Evolutionary conservation across 2,113 vertebrate genomes (phyloP).

Genomic region (Camelus bactrianus): DNA sequence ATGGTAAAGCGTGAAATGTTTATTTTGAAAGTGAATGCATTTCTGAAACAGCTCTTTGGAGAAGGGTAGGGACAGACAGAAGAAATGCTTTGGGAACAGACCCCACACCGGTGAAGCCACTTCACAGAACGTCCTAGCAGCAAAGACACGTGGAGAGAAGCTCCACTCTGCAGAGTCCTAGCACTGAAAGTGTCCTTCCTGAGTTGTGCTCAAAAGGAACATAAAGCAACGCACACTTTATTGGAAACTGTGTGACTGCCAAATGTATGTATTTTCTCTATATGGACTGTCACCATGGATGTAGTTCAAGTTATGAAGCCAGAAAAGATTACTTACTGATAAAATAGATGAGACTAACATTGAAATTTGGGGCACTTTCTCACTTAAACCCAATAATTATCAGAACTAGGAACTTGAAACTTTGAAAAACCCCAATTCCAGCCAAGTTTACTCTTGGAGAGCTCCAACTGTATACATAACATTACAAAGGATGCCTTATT

Average conservation of each 20-base stretch:
- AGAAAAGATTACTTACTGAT: neutral
- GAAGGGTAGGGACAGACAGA: neutral
- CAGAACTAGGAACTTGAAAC: neutral
- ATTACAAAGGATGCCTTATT: neutral
- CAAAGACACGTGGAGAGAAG: neutral
- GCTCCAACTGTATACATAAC: rapidly evolving
- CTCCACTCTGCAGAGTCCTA: no score
- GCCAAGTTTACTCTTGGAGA: neutral
- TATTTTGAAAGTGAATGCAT: neutral
- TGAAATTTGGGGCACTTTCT: neutral
- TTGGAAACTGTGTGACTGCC: rapidly evolving
- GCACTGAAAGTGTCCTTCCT: neutral
- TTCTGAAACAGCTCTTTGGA: neutral
- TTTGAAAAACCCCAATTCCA: neutral
- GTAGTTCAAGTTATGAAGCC: neutral
- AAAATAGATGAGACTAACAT: neutral
- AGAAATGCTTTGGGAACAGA: neutral
- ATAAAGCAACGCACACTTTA: no score
- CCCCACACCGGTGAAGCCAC: neutral
- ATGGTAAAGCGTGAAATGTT: neutral
- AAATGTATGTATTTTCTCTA: rapidly evolving
- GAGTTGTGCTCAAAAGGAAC: neutral
- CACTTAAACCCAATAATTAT: neutral
- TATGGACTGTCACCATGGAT: rapidly evolving
- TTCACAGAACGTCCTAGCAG: neutral